Evolutionary conservation across 2,113 vertebrate species (phyloP).

Genomic region (Gasterosteus aculeatus): DNA sequence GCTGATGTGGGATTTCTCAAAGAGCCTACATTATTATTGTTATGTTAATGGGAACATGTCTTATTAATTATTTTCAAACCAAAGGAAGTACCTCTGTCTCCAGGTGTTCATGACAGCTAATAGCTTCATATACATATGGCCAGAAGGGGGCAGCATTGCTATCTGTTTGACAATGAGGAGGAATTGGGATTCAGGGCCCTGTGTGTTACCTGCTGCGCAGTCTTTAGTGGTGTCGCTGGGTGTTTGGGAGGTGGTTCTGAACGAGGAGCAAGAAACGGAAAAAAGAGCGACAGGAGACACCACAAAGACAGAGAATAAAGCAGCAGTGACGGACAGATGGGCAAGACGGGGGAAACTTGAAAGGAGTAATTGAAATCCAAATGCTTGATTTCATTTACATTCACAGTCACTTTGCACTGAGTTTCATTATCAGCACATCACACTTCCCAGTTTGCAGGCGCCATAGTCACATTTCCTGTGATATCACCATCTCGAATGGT

Average conservation of each 20-base stretch:
- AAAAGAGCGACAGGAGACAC: conserved; percentile 36
- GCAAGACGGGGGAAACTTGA: conserved; percentile 25
- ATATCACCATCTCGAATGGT: conserved; percentile 24
- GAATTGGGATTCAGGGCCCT: neutral
- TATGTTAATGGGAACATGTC: neutral
- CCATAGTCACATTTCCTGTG: conserved; percentile 11
- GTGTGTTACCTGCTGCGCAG: conserved; percentile 30
- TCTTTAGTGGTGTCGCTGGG: neutral
- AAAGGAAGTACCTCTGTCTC: neutral
- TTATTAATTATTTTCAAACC: neutral
- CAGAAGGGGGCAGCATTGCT: conserved; percentile 78
- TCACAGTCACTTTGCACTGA: conserved; percentile 69
- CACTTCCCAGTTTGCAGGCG: conserved; percentile 29
- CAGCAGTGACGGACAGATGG: conserved; percentile 56
- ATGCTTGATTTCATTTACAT: conserved; percentile 69
- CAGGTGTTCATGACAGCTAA: conserved; percentile 11
- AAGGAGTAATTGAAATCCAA: conserved; percentile 65
- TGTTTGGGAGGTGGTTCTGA: neutral
- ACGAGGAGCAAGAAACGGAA: conserved; percentile 12
- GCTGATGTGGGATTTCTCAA: conserved; percentile 3
- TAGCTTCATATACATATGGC: conserved; percentile 7
- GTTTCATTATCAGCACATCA: conserved; percentile 69
- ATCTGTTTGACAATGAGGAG: conserved; percentile 38
- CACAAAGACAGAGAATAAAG: conserved; percentile 34
- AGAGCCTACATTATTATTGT: neutral